Percentiles rank a stretch among this genome's conserved stretches.
Conservation (phyloP, 2,797 vertebrate genomes). For the Girardinus metallicus region DNA sequence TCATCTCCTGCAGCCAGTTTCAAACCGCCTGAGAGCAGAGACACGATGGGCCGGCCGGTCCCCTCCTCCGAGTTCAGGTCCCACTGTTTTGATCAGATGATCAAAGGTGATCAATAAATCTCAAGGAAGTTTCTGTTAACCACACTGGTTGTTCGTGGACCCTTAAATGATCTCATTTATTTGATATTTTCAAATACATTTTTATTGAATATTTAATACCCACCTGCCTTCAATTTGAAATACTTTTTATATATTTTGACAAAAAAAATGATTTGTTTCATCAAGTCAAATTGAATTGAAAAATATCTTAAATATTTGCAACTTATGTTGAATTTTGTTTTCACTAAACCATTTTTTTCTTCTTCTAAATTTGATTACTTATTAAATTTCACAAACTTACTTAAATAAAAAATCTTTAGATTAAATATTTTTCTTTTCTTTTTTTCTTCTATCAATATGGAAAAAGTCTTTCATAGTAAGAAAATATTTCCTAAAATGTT, state of each 20-base stretch:
- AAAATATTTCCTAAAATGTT: background rate
- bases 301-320: background rate
- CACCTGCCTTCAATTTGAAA: background rate
- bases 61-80: conserved; percentile 16
- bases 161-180: background rate
- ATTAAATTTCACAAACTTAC: background rate
- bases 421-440: background rate
- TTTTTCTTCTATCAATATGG: background rate
- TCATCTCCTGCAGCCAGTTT: conserved; percentile 32
- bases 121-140: background rate
- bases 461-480: background rate
- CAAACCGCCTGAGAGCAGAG: conserved; percentile 41
- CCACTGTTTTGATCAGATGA: conserved; percentile 40
- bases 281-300: too few relatives aligned
- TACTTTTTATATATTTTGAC: background rate
- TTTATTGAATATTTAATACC: background rate
- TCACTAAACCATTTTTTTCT: background rate
- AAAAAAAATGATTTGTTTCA: background rate
- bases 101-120: conserved; percentile 19
- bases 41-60: conserved; percentile 47
- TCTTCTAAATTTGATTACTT: background rate
- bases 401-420: background rate
- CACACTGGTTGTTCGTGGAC: background rate
- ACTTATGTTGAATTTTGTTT: background rate
- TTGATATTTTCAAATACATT: background rate